A percentile compares a stretch with the other conserved stretches of the same genome.
These are phyloP conservation scores for Enteromius paludinosus DNA, from an alignment of 2,797 vertebrate species.

Conservation along the genomic window DNA sequence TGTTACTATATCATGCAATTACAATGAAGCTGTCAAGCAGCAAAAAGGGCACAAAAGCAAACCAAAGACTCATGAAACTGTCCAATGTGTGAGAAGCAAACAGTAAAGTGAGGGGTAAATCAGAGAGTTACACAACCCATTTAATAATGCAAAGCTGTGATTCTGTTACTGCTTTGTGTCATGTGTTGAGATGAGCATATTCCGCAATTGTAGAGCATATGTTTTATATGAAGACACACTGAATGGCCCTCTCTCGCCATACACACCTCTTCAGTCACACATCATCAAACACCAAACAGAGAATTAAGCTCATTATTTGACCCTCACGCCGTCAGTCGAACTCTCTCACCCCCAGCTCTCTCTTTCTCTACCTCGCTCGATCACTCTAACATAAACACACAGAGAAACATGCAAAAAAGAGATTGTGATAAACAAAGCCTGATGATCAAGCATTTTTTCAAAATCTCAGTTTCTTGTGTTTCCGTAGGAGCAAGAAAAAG, in stretches of 20 bases:
- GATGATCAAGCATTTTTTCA: neutral
- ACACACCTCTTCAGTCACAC: conserved; percentile 55
- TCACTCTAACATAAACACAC: conserved; percentile 22
- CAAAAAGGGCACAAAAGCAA: conserved; percentile 16
- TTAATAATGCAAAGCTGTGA: neutral
- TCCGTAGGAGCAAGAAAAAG: neutral
- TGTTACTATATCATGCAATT: conserved; percentile 1
- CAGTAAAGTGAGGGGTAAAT: neutral
- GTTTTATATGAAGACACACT: conserved; percentile 17
- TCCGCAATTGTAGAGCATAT: neutral
- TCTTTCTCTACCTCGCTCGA: conserved; percentile 14
- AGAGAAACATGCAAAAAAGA: conserved; percentile 11
- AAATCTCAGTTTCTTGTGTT: neutral
- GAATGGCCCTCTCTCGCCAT: neutral
- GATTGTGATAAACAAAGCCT: neutral
- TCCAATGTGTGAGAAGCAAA: neutral
- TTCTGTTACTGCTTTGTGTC: neutral
- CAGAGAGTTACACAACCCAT: neutral
- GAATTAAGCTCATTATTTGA: conserved; percentile 43
- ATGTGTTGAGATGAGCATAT: neutral
- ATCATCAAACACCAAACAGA: conserved; percentile 43
- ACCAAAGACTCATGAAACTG: neutral
- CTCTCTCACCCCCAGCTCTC: conserved; percentile 28
- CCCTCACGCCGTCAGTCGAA: neutral
- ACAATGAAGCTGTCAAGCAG: conserved; percentile 1